These are phyloP conservation scores for Delia radicum DNA, from an alignment of 1,140 invertebrate species.

Conservation along the genomic window DNA sequence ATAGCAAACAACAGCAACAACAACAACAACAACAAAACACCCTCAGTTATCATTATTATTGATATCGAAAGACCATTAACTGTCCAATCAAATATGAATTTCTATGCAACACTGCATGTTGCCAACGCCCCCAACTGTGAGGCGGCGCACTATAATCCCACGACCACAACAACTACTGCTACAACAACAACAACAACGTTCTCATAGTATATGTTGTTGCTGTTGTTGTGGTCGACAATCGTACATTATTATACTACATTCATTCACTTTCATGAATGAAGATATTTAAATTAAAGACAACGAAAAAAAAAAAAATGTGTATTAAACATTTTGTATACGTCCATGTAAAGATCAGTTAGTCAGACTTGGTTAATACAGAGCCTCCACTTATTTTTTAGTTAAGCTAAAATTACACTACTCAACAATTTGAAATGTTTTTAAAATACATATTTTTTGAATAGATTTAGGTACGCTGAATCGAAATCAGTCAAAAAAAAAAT, in stretches of 20 bases:
- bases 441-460: no score
- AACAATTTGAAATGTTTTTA: no score
- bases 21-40: neutral
- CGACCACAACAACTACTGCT: neutral
- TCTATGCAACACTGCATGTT: slow-evolving; percentile 42
- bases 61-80: slow-evolving; percentile 30
- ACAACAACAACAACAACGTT: neutral
- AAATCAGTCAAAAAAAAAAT: no score
- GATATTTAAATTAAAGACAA: neutral
- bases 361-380: no score
- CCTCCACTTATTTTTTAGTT: no score
- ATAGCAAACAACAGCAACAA: neutral
- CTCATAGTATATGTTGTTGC: neutral
- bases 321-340: no score
- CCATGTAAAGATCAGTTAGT: no score
- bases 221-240: neutral
- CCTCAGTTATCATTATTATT: slow-evolving; percentile 23
- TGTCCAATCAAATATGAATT: slow-evolving; percentile 33
- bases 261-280: slow-evolving; percentile 7
- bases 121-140: slow-evolving; percentile 53
- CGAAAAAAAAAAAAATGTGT: no score
- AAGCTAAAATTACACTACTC: no score
- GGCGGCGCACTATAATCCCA: slow-evolving; percentile 49
- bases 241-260: neutral
- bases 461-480: no score